Evolutionary conservation across 2,888 invertebrate genomes (phyloP).

Genomic region (Hedya salicella): DNA sequence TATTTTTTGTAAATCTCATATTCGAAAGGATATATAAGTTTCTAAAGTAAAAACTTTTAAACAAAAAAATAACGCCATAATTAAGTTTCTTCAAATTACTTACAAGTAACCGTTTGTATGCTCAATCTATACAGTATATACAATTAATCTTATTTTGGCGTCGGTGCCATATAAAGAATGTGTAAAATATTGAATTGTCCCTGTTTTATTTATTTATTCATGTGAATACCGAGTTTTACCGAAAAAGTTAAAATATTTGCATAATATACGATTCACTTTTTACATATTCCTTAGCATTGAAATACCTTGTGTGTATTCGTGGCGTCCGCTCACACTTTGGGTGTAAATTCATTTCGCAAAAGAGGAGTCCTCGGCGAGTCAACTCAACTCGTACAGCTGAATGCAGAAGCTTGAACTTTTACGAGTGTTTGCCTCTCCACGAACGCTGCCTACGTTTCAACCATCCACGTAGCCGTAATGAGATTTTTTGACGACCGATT

Average conservation of each 20-base stretch:
- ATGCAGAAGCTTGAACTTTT: conserved; percentile 31
- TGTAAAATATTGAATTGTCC: too few species aligned
- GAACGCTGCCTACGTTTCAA: conserved; percentile 18
- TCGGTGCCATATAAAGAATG: too few species aligned
- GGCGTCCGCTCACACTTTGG: conserved; percentile 8
- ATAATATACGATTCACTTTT: conserved; percentile 11
- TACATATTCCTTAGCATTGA: background rate
- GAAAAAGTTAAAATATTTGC: conserved; percentile 13
- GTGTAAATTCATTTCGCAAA: conserved; percentile 37
- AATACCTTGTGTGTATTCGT: background rate
- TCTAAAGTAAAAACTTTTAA: too few species aligned
- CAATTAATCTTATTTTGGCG: too few species aligned
- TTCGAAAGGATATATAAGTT: too few species aligned
- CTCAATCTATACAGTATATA: too few species aligned
- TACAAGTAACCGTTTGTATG: too few species aligned
- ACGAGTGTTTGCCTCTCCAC: conserved; percentile 37
- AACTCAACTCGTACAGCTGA: conserved; percentile 27
- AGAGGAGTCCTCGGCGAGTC: conserved; percentile 26
- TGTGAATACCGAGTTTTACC: too few species aligned
- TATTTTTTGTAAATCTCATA: too few species aligned
- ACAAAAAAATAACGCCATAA: too few species aligned
- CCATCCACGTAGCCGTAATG: conserved; percentile 26
- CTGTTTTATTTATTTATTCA: too few species aligned
- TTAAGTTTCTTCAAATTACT: too few species aligned
- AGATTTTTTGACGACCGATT: conserved; percentile 30